Evolutionary conservation across 2,113 vertebrate genomes (phyloP), one percentile per base, ranked within the genome.

Genomic region (Recurvirostra avosetta): DNA sequence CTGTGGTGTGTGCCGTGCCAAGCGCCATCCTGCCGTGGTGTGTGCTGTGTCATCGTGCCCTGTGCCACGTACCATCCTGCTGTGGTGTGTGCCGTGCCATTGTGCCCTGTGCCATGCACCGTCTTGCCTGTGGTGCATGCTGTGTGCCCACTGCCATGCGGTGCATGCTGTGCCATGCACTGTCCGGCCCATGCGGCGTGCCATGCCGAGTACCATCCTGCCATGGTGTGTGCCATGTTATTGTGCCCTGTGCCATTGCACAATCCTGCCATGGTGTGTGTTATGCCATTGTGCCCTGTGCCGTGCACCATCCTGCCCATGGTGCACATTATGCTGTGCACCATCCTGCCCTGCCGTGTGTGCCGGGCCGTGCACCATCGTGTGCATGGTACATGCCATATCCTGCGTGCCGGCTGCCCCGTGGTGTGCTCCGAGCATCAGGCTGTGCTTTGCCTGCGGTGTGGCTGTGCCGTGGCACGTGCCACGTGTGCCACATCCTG

Each of bases 341-440:
- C n/a, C 23, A 4, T 14, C 32, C 32, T 20, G 45, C 73, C 53
- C 32, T 26, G 4, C 2, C 5, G 34, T 6, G 12, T 13, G 3
- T 8, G 4, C 66, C 2, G 12, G 6, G 26, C 49, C 7, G 3
- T 22, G 30, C 32, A 11, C 61, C 38, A 3, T 19, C 2, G 3
- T 6, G 13, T 40, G n/a, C 16, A 0, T 3, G 61, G 59, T 5
- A 26, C 11, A 0, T 7, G 32, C 34, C 53, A 1, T 2, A 3
- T 29, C 40, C n/a, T 4, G 11, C 3, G 49, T n/a, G 29, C 56
- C 5, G 11, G 11, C 56, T 25, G 70, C 70, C 40, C 50, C 10
- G 2, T 4, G 59, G 20, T 5, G 12, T 2, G 0, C 20, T 8
- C 25, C 1, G 2, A 41, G 62, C 2, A 2, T 21, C 63, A 2